A percentile compares a stretch with the other conserved stretches of the same genome.
Evolutionary conservation across 2,888 invertebrate species (phyloP).

Genomic region (Tetrapedia diversipes): DNA sequence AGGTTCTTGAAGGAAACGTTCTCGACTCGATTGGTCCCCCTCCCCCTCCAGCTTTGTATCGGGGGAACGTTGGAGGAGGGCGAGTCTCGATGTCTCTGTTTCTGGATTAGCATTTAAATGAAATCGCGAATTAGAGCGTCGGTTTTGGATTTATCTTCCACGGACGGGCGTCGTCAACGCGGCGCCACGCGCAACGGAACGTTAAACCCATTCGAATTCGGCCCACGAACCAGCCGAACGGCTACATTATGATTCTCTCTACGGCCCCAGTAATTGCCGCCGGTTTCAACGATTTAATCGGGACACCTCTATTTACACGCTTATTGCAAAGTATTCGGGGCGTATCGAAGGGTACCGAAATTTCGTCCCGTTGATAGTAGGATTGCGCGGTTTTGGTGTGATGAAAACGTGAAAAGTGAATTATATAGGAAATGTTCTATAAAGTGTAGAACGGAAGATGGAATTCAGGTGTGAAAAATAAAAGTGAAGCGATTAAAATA

Average conservation of each 20-base stretch:
- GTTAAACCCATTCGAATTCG: conserved; percentile 53
- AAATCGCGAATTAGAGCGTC: conserved; percentile 50
- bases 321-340: conserved; percentile 9
- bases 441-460: too few species aligned
- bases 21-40: too few species aligned
- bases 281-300: conserved; percentile 30
- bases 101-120: conserved; percentile 54
- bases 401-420: too few species aligned
- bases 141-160: conserved; percentile 52
- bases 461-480: too few species aligned
- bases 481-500: too few species aligned
- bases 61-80: too few species aligned
- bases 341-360: not conserved
- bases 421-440: too few species aligned
- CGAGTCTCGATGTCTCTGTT: conserved; percentile 37
- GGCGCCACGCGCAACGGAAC: conserved; percentile 24
- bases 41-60: too few species aligned
- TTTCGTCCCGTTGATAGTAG: not conserved
- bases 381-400: too few species aligned
- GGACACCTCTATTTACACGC: conserved; percentile 38
- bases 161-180: conserved; percentile 15
- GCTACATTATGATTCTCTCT: conserved; percentile 44
- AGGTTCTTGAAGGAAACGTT: conserved; percentile 2
- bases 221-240: conserved; percentile 38
- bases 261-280: conserved; percentile 27